These are phyloP conservation scores for Acipenser transmontanus DNA, from an alignment of 2,797 vertebrate species.

Conservation along the genomic window DNA sequence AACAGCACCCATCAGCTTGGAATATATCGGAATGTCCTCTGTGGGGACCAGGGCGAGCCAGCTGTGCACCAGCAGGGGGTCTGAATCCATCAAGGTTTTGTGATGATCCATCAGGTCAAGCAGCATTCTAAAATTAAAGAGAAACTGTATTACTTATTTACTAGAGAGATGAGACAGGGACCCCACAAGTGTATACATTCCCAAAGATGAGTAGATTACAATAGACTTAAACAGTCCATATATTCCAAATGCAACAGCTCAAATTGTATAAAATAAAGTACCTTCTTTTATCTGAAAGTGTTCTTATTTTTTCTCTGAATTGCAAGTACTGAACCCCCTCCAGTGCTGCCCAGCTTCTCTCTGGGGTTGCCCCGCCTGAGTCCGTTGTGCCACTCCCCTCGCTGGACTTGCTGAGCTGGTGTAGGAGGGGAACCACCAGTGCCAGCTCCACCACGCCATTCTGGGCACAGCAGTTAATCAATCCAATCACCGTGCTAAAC, in stretches of 20 bases:
- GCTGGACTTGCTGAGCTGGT: constrained; percentile 28
- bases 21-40: constrained; percentile 38
- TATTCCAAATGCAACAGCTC: no score
- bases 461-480: constrained; percentile 40
- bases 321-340: rapidly evolving
- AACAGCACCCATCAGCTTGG: constrained; percentile 6
- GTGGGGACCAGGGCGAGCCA: constrained; percentile 49
- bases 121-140: constrained; percentile 32
- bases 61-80: constrained; percentile 35
- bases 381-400: constrained; percentile 19
- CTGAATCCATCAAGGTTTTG: constrained; percentile 19
- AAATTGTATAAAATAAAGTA: constrained; percentile 11
- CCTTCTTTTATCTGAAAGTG: constrained; percentile 27
- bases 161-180: no score
- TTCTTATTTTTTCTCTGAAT: constrained; percentile 36
- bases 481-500: constrained; percentile 34
- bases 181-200: no score
- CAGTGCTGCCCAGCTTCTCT: constrained; percentile 46
- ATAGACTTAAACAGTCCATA: no score
- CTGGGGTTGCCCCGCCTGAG: constrained; percentile 20
- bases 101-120: constrained; percentile 31
- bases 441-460: constrained; percentile 35
- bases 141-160: no score
- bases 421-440: constrained; percentile 51
- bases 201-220: no score